A percentile compares a stretch with the other conserved stretches of the same genome.
Evolutionary conservation across 2,888 invertebrate species (phyloP).

Genomic region (Latheticus oryzae): DNA sequence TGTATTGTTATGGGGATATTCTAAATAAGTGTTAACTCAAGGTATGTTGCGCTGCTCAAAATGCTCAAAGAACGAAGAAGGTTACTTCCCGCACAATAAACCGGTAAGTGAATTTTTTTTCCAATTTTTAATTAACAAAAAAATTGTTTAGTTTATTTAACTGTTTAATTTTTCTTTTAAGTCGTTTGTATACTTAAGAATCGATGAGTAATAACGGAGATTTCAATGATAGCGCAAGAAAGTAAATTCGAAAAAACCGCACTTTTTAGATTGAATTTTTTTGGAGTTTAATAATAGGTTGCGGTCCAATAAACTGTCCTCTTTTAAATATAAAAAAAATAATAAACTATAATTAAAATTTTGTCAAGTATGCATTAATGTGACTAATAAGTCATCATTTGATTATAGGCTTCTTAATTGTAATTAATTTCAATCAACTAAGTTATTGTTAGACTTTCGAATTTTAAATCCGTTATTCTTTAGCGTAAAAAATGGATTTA

Average conservation of each 20-base stretch:
- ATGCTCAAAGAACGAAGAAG: conserved; percentile 2
- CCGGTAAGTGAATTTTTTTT: conserved; percentile 8
- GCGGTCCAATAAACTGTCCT: conserved; percentile 37
- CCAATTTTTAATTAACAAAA: not conserved
- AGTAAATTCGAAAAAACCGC: conserved; percentile 8
- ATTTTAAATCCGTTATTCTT: conserved; percentile 14
- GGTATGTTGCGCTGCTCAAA: conserved; percentile 7
- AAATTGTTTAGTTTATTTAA: too few relatives aligned
- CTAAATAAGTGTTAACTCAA: too few relatives aligned
- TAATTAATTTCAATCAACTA: not conserved
- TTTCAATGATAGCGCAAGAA: conserved; percentile 15
- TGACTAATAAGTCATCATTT: not conserved
- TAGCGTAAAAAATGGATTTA: conserved; percentile 17
- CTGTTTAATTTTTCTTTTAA: not conserved
- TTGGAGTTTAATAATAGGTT: conserved; percentile 11
- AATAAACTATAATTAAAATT: too few relatives aligned
- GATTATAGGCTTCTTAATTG: conserved; percentile 3
- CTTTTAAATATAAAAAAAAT: too few relatives aligned
- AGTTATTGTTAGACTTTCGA: conserved; percentile 3
- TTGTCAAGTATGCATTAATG: not conserved
- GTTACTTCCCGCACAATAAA: not conserved
- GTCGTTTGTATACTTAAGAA: too few relatives aligned
- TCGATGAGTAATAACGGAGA: conserved; percentile 14
- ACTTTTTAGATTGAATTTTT: conserved; percentile 9
- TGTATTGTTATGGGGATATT: conserved; percentile 4